Evolutionary conservation across 2,888 invertebrate genomes (phyloP).

Genomic region (Drosophila mayaguana): DNA sequence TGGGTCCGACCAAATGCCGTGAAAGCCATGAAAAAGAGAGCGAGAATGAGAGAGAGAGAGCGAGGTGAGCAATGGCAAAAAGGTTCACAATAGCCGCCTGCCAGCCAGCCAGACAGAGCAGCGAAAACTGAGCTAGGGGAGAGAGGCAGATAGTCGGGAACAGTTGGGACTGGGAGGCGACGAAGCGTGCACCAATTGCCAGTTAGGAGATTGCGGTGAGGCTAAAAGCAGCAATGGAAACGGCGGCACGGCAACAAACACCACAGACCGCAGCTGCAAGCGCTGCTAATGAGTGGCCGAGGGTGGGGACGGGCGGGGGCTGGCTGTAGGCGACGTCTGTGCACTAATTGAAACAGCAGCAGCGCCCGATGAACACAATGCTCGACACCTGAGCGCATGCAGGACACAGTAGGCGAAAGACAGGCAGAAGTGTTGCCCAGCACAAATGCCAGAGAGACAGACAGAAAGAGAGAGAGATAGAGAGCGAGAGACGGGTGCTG

Average conservation of each 20-base stretch:
- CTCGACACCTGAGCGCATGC: constrained; percentile 49
- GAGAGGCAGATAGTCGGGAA: background rate
- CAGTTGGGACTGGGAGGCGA: constrained; percentile 28
- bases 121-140: background rate
- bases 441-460: background rate
- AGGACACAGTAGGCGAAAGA: constrained; percentile 18
- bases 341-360: constrained; percentile 66
- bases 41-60: background rate
- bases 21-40: background rate
- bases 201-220: constrained; percentile 17
- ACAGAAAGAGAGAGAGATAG: background rate
- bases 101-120: constrained; percentile 26
- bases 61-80: constrained; percentile 18
- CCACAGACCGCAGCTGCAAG: constrained; percentile 70
- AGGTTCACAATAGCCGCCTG: constrained; percentile 35
- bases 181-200: constrained; percentile 36
- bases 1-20: constrained; percentile 9
- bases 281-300: constrained; percentile 71
- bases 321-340: constrained; percentile 35
- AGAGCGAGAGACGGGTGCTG: background rate
- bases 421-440: constrained; percentile 3
- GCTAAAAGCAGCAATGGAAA: constrained; percentile 17
- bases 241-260: constrained; percentile 9
- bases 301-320: background rate
- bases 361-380: constrained; percentile 40